Conservation (phyloP, 2,113 vertebrate species). For the Ceyx margarethae region DNA sequence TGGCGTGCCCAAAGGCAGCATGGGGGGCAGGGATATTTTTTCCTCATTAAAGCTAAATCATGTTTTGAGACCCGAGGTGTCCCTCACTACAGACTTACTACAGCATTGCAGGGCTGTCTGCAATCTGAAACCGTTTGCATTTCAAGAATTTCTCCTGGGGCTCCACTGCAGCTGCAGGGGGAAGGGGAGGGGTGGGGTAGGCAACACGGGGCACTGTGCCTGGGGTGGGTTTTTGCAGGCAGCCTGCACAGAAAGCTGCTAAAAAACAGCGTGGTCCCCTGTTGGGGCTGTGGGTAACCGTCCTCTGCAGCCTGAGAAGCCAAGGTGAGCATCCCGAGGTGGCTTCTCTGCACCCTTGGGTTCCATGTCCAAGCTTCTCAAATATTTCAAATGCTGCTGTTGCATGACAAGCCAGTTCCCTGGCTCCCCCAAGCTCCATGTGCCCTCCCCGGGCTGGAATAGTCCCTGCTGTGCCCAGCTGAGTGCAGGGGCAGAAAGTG, state of each 20-base stretch:
- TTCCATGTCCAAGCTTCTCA: background rate
- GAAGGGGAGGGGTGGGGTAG: rapidly evolving
- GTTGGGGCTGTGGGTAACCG: rapidly evolving
- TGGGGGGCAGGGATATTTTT: background rate
- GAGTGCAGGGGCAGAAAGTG: background rate
- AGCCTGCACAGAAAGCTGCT: background rate
- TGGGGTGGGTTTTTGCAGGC: rapidly evolving
- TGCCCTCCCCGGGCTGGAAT: background rate
- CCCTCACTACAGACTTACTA: background rate
- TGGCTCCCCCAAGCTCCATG: background rate
- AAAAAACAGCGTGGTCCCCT: rapidly evolving
- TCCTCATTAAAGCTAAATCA: background rate
- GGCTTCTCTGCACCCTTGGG: background rate
- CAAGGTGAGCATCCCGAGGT: background rate
- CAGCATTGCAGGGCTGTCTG: background rate
- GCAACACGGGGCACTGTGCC: background rate
- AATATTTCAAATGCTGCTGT: rapidly evolving
- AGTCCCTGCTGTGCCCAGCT: background rate
- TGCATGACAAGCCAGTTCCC: background rate
- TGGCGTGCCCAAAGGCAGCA: background rate
- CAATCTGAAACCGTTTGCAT: background rate
- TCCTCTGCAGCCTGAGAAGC: background rate
- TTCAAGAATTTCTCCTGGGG: background rate
- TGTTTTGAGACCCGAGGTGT: background rate
- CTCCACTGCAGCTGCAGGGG: background rate